phyloP scores from a whole-genome alignment of 1,140 invertebrate species.

The Bombus vancouverensis region DNA sequence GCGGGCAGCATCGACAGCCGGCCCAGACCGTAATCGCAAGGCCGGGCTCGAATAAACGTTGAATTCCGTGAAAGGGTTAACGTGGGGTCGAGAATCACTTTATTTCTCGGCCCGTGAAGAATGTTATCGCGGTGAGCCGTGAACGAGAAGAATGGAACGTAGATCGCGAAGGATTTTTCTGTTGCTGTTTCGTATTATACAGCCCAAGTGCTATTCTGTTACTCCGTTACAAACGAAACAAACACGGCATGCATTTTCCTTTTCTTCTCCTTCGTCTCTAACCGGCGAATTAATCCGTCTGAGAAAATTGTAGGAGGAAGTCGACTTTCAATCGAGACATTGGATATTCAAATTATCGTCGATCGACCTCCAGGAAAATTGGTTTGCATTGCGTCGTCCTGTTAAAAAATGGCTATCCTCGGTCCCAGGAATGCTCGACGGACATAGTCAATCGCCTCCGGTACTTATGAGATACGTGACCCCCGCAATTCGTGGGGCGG shows the following conservation, averaged over 20 bases:
- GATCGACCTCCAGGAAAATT: neutral
- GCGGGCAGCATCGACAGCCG: slow-evolving; percentile 29
- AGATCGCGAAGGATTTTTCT: neutral
- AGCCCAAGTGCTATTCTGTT: neutral
- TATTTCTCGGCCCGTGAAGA: slow-evolving; percentile 36
- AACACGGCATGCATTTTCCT: neutral
- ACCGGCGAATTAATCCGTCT: neutral
- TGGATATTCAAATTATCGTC: slow-evolving; percentile 24
- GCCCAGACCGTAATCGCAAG: slow-evolving; percentile 53
- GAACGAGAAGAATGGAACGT: slow-evolving; percentile 29
- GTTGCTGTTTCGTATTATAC: slow-evolving; percentile 22
- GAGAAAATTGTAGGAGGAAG: neutral
- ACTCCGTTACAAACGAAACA: neutral
- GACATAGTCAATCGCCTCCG: slow-evolving; percentile 49
- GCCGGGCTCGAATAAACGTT: slow-evolving; percentile 61
- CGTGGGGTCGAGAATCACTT: slow-evolving; percentile 42
- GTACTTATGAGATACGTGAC: slow-evolving; percentile 53
- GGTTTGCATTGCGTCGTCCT: slow-evolving; percentile 13
- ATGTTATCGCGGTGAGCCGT: slow-evolving; percentile 47
- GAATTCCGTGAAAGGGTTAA: slow-evolving; percentile 43
- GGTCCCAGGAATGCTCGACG: slow-evolving; percentile 16
- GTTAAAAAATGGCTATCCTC: slow-evolving; percentile 19
- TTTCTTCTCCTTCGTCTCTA: too few relatives aligned
- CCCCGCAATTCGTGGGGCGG: slow-evolving; percentile 39
- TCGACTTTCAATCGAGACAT: neutral